Evolutionary conservation across 1,140 invertebrate species (phyloP).

Genomic region (Stegodyphus dumicola): DNA sequence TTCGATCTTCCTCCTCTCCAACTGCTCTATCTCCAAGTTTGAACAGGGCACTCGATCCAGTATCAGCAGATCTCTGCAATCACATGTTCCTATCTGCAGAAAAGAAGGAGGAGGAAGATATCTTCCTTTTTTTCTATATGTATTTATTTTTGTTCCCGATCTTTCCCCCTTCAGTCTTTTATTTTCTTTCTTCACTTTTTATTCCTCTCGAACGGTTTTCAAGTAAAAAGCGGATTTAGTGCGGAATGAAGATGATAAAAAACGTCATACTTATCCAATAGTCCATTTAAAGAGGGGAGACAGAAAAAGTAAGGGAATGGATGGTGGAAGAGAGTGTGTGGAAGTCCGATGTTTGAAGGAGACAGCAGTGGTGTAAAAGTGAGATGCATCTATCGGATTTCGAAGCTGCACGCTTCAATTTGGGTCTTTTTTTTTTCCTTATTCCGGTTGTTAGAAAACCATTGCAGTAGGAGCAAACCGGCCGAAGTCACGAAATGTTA

Average conservation of each 20-base stretch:
- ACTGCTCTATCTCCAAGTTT: slow-evolving; percentile 23
- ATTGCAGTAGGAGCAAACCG: no score
- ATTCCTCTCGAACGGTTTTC: slow-evolving; percentile 36
- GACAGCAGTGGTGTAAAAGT: slow-evolving; percentile 18
- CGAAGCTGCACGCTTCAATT: slow-evolving; percentile 52
- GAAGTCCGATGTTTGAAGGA: slow-evolving; percentile 21
- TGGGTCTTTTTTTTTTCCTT: not conserved
- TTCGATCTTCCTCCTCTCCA: slow-evolving; percentile 7
- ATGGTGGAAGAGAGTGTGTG: not conserved
- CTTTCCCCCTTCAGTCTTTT: not conserved
- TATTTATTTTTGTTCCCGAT: slow-evolving; percentile 35
- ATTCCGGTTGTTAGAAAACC: no score
- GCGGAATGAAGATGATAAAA: slow-evolving; percentile 46
- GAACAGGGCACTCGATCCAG: slow-evolving; percentile 36
- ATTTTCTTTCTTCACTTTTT: slow-evolving; percentile 28
- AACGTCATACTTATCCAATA: slow-evolving; percentile 54
- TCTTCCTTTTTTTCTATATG: slow-evolving; percentile 20
- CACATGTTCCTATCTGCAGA: slow-evolving; percentile 46
- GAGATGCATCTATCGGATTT: slow-evolving; percentile 43
- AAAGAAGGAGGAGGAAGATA: slow-evolving; percentile 10
- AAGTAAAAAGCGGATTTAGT: slow-evolving; percentile 50
- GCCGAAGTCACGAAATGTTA: no score
- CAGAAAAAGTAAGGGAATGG: no score
- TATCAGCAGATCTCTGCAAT: slow-evolving; percentile 47
- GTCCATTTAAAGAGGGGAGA: slow-evolving; percentile 36